phyloP scores from a whole-genome alignment of 2,888 invertebrate genomes.

The Drosophila robusta region DNA sequence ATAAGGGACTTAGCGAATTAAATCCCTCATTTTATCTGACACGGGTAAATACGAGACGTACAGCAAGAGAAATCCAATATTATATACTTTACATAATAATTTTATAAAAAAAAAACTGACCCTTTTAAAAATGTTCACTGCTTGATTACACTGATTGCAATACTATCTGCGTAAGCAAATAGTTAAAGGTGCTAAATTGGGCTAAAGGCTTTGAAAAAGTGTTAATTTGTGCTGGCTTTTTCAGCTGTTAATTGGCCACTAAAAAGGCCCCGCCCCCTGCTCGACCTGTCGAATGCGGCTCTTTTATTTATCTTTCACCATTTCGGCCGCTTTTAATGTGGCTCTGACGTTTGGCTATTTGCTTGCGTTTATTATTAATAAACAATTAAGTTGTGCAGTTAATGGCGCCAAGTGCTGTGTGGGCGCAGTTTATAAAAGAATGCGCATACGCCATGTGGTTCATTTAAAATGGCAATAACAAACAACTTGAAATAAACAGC shows the following conservation, averaged over 20 bases:
- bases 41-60: too few relatives aligned
- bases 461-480: constrained; percentile 40
- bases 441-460: constrained; percentile 75
- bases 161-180: constrained; percentile 1
- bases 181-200: constrained; percentile 42
- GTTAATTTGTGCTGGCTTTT: constrained; percentile 23
- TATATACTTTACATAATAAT: too few relatives aligned
- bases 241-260: constrained; percentile 29
- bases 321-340: constrained; percentile 16
- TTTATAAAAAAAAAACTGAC: too few relatives aligned
- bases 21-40: too few relatives aligned
- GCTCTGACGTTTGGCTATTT: constrained; percentile 23
- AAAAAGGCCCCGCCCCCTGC: constrained; percentile 1
- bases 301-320: neutral
- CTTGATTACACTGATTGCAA: neutral
- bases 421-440: constrained; percentile 45
- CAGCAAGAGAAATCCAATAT: too few relatives aligned
- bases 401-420: constrained; percentile 44
- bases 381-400: constrained; percentile 52
- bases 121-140: neutral
- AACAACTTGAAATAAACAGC: constrained; percentile 29
- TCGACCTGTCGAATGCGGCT: neutral
- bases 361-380: constrained; percentile 51
- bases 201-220: constrained; percentile 29
- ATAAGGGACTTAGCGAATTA: too few relatives aligned